These are phyloP conservation scores for Cossypha caffra DNA, from an alignment of 2,797 vertebrate species.

Conservation along the genomic window DNA sequence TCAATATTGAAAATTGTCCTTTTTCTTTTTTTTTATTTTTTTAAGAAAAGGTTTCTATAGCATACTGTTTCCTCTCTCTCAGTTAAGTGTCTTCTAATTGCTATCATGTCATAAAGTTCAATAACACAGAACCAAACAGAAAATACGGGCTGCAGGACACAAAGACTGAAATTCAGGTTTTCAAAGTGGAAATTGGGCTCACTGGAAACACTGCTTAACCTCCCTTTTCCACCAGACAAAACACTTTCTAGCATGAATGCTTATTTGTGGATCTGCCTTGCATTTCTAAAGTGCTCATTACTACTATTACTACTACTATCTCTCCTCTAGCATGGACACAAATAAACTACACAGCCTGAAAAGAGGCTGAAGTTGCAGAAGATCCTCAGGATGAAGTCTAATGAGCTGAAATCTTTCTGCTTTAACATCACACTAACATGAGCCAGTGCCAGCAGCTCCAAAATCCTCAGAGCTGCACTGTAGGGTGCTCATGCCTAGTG, in stretches of 20 bases:
- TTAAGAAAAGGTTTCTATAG: background rate
- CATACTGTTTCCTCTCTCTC: background rate
- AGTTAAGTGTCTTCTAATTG: constrained; percentile 29
- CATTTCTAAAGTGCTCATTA: background rate
- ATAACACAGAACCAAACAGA: background rate
- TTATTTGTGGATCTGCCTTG: background rate
- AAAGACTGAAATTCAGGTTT: constrained; percentile 1
- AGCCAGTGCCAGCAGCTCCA: background rate
- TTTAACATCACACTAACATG: background rate
- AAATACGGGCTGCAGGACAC: background rate
- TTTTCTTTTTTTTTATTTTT: background rate
- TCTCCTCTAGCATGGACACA: background rate
- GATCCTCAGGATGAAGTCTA: background rate
- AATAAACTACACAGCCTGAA: background rate
- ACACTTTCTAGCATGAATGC: background rate
- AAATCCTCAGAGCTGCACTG: background rate
- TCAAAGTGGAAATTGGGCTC: background rate
- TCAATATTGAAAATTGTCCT: constrained; percentile 26
- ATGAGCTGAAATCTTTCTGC: background rate
- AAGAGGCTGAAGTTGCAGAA: background rate
- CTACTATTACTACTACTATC: background rate
- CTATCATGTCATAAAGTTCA: background rate
- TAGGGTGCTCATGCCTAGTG: rapidly evolving
- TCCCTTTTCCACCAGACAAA: background rate
- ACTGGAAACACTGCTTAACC: background rate